Evolutionary conservation across 2,797 vertebrate genomes (phyloP).

Genomic region (Spondyliosoma cantharus): DNA sequence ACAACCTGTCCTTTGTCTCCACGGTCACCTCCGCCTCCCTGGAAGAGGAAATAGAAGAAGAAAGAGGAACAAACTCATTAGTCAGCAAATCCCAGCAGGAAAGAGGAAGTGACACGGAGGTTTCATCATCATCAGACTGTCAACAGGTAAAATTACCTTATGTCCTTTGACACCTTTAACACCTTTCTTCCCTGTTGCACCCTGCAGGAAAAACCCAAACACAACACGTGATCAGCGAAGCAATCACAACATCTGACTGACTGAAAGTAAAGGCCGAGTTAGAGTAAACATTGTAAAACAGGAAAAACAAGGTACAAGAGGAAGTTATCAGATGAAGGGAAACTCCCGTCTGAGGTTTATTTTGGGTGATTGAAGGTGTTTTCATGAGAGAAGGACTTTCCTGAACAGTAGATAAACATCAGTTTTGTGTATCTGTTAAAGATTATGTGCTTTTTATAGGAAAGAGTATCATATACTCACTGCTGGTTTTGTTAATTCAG

Average conservation of each 20-base stretch:
- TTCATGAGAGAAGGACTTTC: too few species aligned
- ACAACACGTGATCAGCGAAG: background rate
- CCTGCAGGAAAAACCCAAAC: slow-evolving; percentile 64
- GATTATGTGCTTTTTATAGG: too few species aligned
- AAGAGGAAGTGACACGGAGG: slow-evolving; percentile 43
- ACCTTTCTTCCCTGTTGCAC: slow-evolving; percentile 75
- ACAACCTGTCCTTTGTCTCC: slow-evolving; percentile 87
- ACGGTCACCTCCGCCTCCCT: slow-evolving; percentile 76
- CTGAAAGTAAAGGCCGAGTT: background rate
- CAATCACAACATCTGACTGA: background rate
- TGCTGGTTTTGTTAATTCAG: too few species aligned
- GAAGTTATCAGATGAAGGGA: too few species aligned
- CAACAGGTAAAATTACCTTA: slow-evolving; percentile 72
- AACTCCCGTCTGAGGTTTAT: too few species aligned
- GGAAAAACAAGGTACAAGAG: background rate
- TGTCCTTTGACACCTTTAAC: slow-evolving; percentile 76
- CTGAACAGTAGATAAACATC: too few species aligned
- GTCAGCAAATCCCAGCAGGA: background rate
- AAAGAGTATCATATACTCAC: too few species aligned
- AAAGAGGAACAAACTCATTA: background rate
- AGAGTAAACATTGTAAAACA: slow-evolving; percentile 8
- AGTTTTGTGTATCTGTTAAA: too few species aligned
- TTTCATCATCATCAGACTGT: slow-evolving; percentile 14
- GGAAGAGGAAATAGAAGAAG: slow-evolving; percentile 33
- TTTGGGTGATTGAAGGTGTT: too few species aligned